phyloP scores from a whole-genome alignment of 1,140 invertebrate species.

The Caenorhabditis remanei region DNA sequence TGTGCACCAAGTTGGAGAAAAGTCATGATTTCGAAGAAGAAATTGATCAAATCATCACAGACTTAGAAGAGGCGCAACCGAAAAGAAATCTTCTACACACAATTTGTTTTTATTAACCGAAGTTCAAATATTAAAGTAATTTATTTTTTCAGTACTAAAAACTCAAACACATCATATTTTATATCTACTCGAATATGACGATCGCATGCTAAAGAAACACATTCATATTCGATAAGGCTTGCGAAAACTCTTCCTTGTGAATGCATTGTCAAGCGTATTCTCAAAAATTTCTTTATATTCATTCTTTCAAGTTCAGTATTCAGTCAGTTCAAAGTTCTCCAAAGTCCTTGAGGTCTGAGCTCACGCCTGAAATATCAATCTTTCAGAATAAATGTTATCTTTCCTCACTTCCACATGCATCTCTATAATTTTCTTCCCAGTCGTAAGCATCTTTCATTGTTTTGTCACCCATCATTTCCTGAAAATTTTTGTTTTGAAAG shows the following conservation, averaged over 20 bases:
- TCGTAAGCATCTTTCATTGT: slow-evolving; percentile 33
- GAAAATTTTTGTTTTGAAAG: neutral
- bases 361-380: neutral
- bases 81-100: slow-evolving; percentile 90
- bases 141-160: no score
- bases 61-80: slow-evolving; percentile 84
- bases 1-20: slow-evolving; percentile 86
- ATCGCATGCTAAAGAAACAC: neutral
- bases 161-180: neutral
- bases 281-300: neutral
- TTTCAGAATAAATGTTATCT: no score
- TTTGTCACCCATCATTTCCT: slow-evolving; percentile 51
- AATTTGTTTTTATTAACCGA: slow-evolving; percentile 88
- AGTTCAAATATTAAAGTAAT: neutral
- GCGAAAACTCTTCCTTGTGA: neutral
- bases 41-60: slow-evolving; percentile 38
- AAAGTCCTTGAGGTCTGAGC: neutral
- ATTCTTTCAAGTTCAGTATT: neutral
- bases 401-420: neutral
- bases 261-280: slow-evolving; percentile 1
- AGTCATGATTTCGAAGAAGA: slow-evolving; percentile 88
- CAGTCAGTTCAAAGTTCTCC: neutral
- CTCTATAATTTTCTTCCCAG: slow-evolving; percentile 33
- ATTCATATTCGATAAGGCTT: slow-evolving; percentile 40
- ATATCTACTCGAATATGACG: neutral